Evolutionary conservation across 1,140 invertebrate genomes (phyloP).

Genomic region (Bombus breviceps): DNA sequence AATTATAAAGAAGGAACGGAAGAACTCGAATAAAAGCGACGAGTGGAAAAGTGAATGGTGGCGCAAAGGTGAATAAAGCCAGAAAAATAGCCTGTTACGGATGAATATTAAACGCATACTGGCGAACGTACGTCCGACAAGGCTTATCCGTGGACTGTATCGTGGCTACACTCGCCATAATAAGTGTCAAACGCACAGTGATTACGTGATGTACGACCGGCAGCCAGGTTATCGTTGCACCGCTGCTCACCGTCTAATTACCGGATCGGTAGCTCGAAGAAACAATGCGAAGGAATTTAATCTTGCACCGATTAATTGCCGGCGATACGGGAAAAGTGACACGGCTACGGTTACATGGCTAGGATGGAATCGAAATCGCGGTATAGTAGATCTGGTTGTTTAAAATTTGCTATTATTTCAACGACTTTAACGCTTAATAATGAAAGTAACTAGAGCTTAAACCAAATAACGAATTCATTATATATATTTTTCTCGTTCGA

Average conservation of each 20-base stretch:
- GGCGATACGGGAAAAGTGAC: constrained; percentile 36
- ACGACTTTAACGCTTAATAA: too few species aligned
- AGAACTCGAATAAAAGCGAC: neutral
- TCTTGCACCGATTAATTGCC: constrained; percentile 34
- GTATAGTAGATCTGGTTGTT: neutral
- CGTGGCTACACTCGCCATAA: constrained; percentile 50
- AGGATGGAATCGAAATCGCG: neutral
- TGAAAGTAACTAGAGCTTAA: too few species aligned
- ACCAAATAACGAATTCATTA: too few species aligned
- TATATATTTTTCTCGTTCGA: too few species aligned
- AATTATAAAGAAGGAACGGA: too few species aligned
- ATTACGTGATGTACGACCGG: constrained; percentile 60
- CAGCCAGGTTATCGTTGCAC: constrained; percentile 15
- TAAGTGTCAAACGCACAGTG: constrained; percentile 57
- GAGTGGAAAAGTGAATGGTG: too few species aligned
- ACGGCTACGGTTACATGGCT: constrained; percentile 13
- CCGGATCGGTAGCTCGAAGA: constrained; percentile 30
- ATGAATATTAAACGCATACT: constrained; percentile 39
- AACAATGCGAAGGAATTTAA: constrained; percentile 43
- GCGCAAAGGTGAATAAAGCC: constrained; percentile 7
- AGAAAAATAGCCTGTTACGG: constrained; percentile 29
- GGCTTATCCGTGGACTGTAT: constrained; percentile 54
- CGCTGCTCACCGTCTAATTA: constrained; percentile 38
- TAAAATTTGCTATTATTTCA: too few species aligned
- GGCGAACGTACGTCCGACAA: constrained; percentile 40